Base-by-base conservation (phyloP, 2,113 vertebrate species). In the Motacilla alba region DNA sequence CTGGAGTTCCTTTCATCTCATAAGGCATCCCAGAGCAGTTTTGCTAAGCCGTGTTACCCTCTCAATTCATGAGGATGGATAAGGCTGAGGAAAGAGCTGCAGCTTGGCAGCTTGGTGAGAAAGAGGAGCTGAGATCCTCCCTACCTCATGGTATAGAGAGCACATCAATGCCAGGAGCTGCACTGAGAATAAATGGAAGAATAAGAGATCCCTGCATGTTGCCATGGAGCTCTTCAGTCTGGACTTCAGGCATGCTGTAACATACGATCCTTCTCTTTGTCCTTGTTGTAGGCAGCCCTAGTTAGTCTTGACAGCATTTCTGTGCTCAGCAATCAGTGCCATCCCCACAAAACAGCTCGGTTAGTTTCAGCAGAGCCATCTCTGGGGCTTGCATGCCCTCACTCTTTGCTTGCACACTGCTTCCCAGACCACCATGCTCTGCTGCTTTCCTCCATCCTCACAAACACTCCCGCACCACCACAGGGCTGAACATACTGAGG, bases 151-250 rank as follows among this genome's bases (percentile, higher is more conserved):
- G 69, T 60, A 62, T 47, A 69, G 66, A 73, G 62, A 95, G 80
- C 91, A 80, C 67, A 90, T 87, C 82, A 91, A 50, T 91, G 63
- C 78, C 78, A 95, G 70, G 50, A 90, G 63, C 78, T 88, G 72
- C 63, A 59, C 50, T 82, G 78, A 93, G 70, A 91, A 87, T 83
- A 90, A 91, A 91, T 87, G 84, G 69, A 91, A 72, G 89, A 92
- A 78, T 56, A 87, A 79, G 70, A 95, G 78, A 91, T 92, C 70
- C 44, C 69, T 82, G 78, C 84, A 85, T 89, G 91, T 95, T 96
- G 79, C 94, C 90, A 95, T 93, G 89, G 94, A 94, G 79, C 68
- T 88, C 67, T 87, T 77, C 89, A 80, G 21, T 66, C 93, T 87
- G 66, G 63, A 74, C 70, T 80, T 94, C 43, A 91, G 82, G 75